Percentiles rank a stretch among this genome's conserved stretches.
These are phyloP conservation scores for Anguilla anguilla DNA, from an alignment of 2,797 vertebrate species.

Conservation along the genomic window DNA sequence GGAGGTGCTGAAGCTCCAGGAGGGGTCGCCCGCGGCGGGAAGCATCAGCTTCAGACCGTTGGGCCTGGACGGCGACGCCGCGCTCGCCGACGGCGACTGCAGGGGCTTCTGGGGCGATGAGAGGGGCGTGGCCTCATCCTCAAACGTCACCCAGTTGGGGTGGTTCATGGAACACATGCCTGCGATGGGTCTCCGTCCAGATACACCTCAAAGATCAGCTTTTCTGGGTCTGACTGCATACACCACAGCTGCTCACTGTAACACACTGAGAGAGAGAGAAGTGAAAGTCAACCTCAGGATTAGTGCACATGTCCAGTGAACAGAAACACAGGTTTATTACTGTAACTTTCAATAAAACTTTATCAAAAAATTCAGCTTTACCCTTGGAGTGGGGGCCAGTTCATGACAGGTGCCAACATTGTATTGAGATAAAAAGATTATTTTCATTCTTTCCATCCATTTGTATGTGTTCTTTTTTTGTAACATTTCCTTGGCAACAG, in stretches of 20 bases:
- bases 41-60: constrained; percentile 88
- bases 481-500: not conserved
- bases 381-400: not conserved
- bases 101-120: constrained; percentile 77
- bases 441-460: not conserved
- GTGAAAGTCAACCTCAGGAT: not conserved
- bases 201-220: constrained; percentile 16
- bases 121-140: constrained; percentile 83
- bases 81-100: constrained; percentile 60
- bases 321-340: not conserved
- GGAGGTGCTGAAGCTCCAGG: constrained; percentile 75
- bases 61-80: constrained; percentile 77
- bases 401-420: not conserved
- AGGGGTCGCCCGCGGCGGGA: constrained; percentile 74
- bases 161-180: constrained; percentile 92
- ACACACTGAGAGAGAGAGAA: constrained; percentile 1
- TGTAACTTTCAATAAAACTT: not conserved
- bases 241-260: constrained; percentile 7
- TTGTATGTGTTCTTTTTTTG: not conserved
- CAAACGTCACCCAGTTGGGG: constrained; percentile 96
- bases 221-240: not conserved
- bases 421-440: not conserved
- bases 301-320: not conserved
- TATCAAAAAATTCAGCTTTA: not conserved
- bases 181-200: constrained; percentile 25